Percentiles rank a stretch among this genome's conserved stretches.
These are phyloP conservation scores for Lineus longissimus DNA, from an alignment of 1,140 invertebrate genomes.

Conservation along the genomic window DNA sequence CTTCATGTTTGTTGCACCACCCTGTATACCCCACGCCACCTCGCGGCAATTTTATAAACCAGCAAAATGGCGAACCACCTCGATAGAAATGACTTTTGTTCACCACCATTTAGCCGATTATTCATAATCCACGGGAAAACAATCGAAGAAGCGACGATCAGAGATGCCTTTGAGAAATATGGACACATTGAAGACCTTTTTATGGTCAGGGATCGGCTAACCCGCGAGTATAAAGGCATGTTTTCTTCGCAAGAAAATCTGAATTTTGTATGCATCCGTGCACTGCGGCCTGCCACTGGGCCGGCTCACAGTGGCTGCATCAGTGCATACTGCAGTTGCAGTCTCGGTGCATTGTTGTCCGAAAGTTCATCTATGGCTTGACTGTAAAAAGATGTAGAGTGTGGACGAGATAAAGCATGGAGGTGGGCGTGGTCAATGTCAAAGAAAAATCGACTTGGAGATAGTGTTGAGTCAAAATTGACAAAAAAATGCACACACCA, in stretches of 20 bases:
- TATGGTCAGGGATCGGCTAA: conserved; percentile 78
- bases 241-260: not conserved
- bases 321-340: not conserved
- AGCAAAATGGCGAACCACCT: conserved; percentile 26
- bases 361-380: no score
- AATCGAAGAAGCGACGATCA: conserved; percentile 74
- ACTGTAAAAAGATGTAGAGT: no score
- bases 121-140: conserved; percentile 84
- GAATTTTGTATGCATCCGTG: not conserved
- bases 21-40: no score
- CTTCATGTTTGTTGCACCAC: no score
- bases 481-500: no score
- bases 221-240: conserved; percentile 81
- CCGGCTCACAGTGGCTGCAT: not conserved
- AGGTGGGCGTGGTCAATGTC: no score
- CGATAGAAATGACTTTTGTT: conserved; percentile 51
- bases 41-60: no score
- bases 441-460: no score
- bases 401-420: no score
- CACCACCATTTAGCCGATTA: conserved; percentile 77
- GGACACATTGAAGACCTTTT: conserved; percentile 84
- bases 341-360: not conserved
- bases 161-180: conserved; percentile 72
- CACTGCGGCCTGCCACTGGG: not conserved
- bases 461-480: no score